Evolutionary conservation across 2,888 invertebrate genomes (phyloP).

Genomic region (Teleiodes luculella): DNA sequence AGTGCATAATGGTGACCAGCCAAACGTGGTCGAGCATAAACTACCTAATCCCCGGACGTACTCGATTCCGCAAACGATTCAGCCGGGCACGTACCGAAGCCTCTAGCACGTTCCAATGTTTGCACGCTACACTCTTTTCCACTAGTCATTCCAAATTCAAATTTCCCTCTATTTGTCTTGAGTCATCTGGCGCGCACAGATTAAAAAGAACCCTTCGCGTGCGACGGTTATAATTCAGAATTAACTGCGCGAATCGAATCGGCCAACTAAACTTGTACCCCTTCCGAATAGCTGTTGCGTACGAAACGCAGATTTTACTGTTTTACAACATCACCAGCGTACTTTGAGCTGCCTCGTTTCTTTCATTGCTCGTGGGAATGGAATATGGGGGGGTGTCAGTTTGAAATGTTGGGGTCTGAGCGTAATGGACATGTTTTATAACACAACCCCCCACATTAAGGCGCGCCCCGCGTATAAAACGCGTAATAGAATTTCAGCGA

Average conservation of each 20-base stretch:
- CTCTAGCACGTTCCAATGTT: slow-evolving; percentile 30
- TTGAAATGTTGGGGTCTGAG: slow-evolving; percentile 51
- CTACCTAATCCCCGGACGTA: slow-evolving; percentile 40
- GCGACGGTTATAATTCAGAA: slow-evolving; percentile 64
- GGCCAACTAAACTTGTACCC: slow-evolving; percentile 35
- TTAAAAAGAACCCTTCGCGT: slow-evolving; percentile 50
- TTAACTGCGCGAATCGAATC: slow-evolving; percentile 74
- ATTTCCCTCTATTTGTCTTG: slow-evolving; percentile 21
- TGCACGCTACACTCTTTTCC: slow-evolving; percentile 13
- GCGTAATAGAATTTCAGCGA: slow-evolving; percentile 75
- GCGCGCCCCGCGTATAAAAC: slow-evolving; percentile 70
- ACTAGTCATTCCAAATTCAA: slow-evolving; percentile 4
- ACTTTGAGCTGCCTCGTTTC: slow-evolving; percentile 23
- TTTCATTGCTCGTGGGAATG: slow-evolving; percentile 8
- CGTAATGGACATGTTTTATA: slow-evolving; percentile 66
- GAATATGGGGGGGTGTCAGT: slow-evolving; percentile 35
- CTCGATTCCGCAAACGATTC: slow-evolving; percentile 32
- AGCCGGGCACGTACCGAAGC: slow-evolving; percentile 36
- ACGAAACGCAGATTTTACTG: slow-evolving; percentile 62
- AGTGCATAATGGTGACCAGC: slow-evolving; percentile 38
- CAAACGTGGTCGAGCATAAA: slow-evolving; percentile 44
- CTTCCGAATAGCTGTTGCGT: slow-evolving; percentile 29
- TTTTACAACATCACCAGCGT: slow-evolving; percentile 47
- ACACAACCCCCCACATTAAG: slow-evolving; percentile 60
- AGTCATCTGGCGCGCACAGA: slow-evolving; percentile 38